phyloP scores from a whole-genome alignment of 2,888 invertebrate species.

The Heliconius hortense region DNA sequence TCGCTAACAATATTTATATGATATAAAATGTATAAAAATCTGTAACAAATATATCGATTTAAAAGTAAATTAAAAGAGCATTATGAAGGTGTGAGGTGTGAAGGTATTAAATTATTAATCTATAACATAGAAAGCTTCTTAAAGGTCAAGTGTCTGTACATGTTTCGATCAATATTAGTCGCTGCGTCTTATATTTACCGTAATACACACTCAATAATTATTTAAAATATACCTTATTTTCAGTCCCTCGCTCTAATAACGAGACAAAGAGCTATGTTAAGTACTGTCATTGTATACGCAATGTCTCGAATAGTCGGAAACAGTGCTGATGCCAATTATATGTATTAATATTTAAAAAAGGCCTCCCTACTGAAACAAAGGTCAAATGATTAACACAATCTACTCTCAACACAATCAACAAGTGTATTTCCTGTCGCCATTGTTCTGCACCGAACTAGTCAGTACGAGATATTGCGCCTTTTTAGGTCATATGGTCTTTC shows the following conservation, averaged over 20 bases:
- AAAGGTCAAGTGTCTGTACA: constrained; percentile 8
- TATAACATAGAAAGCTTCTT: not conserved
- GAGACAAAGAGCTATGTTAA: not conserved
- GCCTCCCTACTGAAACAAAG: not conserved
- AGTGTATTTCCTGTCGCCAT: constrained; percentile 31
- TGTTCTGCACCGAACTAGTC: constrained; percentile 25
- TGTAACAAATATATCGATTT: not conserved
- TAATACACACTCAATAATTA: not conserved
- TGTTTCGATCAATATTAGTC: not conserved
- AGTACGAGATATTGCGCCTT: constrained; percentile 23
- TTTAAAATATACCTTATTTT: not conserved
- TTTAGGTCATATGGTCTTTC: constrained; percentile 33
- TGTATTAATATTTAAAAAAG: too few species aligned
- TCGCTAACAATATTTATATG: too few species aligned
- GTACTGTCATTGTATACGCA: too few species aligned
- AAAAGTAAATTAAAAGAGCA: not conserved
- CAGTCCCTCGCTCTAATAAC: not conserved
- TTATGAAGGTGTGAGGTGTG: too few species aligned
- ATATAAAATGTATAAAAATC: not conserved
- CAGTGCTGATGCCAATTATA: too few species aligned
- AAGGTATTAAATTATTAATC: not conserved
- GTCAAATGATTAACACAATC: constrained; percentile 9
- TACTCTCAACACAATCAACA: constrained; percentile 20
- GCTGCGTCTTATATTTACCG: not conserved
- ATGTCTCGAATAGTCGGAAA: too few species aligned